Evolutionary conservation across 2,113 vertebrate genomes (phyloP).

Genomic region (Cyprinodon variegatus): DNA sequence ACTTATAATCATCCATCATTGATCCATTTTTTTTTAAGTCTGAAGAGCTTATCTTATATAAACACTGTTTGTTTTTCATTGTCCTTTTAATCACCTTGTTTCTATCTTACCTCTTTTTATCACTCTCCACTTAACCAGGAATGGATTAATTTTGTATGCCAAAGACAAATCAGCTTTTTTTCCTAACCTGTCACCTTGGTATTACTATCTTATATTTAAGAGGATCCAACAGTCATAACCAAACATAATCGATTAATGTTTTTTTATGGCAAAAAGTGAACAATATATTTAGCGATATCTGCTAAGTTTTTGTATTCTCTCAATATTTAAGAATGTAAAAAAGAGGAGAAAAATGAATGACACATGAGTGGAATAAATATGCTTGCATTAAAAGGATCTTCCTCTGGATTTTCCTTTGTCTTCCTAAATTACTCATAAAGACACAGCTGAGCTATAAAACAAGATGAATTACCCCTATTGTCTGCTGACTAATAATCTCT

Average conservation of each 20-base stretch:
- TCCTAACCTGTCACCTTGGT: constrained; percentile 56
- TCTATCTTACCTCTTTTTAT: not conserved
- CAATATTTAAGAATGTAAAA: constrained; percentile 8
- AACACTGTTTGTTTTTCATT: not conserved
- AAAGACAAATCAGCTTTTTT: constrained; percentile 41
- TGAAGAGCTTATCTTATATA: not conserved
- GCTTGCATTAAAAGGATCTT: constrained; percentile 12
- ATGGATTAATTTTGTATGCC: constrained; percentile 31
- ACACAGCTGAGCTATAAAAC: constrained; percentile 40
- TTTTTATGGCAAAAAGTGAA: constrained; percentile 37
- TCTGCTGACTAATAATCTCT: constrained; percentile 60
- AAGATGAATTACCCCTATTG: constrained; percentile 42
- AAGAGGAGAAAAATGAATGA: constrained; percentile 20
- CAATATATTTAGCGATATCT: constrained; percentile 29
- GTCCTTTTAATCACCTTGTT: not conserved
- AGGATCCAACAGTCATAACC: constrained; percentile 27
- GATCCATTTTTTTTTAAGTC: not conserved
- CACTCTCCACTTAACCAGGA: constrained; percentile 30
- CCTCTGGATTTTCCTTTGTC: constrained; percentile 35
- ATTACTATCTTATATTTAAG: constrained; percentile 44
- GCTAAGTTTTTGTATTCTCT: not conserved
- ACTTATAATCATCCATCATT: not conserved
- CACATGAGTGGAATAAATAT: constrained; percentile 9
- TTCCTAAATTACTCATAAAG: constrained; percentile 21
- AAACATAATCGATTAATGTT: constrained; percentile 54